Conservation (phyloP, 2,113 vertebrate genomes). For the Parotia lawesii region DNA sequence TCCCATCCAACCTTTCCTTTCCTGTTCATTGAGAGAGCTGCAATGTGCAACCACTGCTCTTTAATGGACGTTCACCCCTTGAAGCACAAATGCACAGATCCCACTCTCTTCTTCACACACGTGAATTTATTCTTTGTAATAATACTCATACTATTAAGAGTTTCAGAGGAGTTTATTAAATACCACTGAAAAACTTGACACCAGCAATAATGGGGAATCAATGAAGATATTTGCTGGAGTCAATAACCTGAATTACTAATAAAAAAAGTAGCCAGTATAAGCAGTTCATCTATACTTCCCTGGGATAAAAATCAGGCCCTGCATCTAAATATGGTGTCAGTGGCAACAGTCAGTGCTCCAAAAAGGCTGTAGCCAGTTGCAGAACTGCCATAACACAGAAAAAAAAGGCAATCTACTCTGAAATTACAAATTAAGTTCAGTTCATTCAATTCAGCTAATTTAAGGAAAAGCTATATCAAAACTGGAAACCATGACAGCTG, state of each 20-base stretch:
- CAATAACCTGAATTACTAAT: slow-evolving; percentile 4
- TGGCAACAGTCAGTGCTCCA: background rate
- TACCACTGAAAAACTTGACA: background rate
- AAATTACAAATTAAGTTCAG: background rate
- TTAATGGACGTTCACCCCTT: background rate
- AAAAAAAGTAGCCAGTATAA: background rate
- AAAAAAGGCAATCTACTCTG: background rate
- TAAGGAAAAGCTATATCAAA: background rate
- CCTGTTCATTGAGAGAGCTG: background rate
- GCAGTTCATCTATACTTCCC: background rate
- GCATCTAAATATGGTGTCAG: background rate
- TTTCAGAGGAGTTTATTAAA: background rate
- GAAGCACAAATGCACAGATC: background rate
- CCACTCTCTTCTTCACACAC: background rate
- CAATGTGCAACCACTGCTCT: background rate
- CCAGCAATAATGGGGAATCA: slow-evolving; percentile 20
- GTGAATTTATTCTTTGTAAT: background rate
- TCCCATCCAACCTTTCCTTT: background rate
- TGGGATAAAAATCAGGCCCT: background rate
- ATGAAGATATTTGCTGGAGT: slow-evolving; percentile 19
- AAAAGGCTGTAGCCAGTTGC: background rate
- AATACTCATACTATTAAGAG: background rate
- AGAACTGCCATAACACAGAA: background rate
- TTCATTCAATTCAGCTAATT: background rate
- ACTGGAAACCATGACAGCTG: background rate